These are phyloP conservation scores for Orthonyx spaldingii DNA, from an alignment of 2,113 vertebrate species.

Conservation along the genomic window DNA sequence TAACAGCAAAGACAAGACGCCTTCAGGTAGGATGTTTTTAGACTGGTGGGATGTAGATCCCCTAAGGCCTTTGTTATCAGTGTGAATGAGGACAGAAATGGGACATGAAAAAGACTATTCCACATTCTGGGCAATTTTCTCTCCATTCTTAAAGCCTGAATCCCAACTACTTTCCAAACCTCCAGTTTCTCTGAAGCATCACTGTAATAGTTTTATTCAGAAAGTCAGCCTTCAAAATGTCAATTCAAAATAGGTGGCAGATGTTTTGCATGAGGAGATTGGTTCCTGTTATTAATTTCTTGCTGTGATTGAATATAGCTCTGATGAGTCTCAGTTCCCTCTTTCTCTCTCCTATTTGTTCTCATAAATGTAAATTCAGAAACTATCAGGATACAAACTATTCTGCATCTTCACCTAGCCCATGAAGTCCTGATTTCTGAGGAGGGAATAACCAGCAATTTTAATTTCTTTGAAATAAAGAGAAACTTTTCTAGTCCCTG, in stretches of 20 bases:
- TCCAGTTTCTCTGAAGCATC: not conserved
- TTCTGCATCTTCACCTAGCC: not conserved
- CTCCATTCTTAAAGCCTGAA: not conserved
- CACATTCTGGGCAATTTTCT: not conserved
- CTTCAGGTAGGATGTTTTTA: not conserved
- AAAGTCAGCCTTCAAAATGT: not conserved
- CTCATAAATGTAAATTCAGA: not conserved
- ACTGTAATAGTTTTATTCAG: not conserved
- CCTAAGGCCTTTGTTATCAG: not conserved
- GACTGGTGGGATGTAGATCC: not conserved
- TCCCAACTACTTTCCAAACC: not conserved
- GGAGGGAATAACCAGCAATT: not conserved
- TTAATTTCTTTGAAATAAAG: not conserved
- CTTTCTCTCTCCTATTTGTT: not conserved
- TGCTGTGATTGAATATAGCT: not conserved
- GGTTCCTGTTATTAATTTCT: not conserved
- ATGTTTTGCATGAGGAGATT: not conserved
- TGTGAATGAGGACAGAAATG: not conserved
- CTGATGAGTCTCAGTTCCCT: not conserved
- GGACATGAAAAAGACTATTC: not conserved
- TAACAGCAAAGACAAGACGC: not conserved
- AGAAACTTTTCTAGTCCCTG: not conserved
- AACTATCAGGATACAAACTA: not conserved
- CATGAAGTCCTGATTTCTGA: not conserved
- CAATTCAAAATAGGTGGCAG: not conserved